phyloP scores from a whole-genome alignment of 2,888 invertebrate genomes.

The Trachelus iudaicus region DNA sequence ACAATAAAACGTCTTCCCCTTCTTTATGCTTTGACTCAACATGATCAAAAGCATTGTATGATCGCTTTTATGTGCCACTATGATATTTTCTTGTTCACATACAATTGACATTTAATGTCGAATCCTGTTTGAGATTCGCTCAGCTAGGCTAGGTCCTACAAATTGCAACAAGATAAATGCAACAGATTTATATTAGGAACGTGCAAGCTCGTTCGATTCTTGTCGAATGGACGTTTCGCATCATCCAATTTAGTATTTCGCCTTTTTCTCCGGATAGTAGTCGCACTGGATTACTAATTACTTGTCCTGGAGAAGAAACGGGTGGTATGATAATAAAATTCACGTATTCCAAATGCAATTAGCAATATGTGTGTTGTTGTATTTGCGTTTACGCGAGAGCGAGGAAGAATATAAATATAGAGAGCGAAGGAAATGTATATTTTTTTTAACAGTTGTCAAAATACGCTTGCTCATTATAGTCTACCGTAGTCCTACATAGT shows the following conservation, averaged over 20 bases:
- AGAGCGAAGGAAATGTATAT: not conserved
- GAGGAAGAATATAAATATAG: not conserved
- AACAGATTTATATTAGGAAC: not conserved
- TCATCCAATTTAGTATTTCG: not conserved
- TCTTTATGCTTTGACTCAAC: not conserved
- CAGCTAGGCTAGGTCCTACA: not conserved
- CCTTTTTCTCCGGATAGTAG: not conserved
- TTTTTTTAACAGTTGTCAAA: not conserved
- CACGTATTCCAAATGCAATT: not conserved
- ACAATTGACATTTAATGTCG: not conserved
- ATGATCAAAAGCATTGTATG: not conserved
- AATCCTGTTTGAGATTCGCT: not conserved
- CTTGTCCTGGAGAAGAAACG: not conserved
- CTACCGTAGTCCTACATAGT: not conserved
- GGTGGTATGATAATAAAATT: not conserved
- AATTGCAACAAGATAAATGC: not conserved
- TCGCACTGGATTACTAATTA: not conserved
- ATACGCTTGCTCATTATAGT: not conserved
- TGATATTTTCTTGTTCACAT: not conserved
- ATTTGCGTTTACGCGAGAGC: not conserved
- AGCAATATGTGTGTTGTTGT: not conserved
- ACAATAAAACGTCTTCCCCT: not conserved
- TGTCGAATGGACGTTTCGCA: not conserved
- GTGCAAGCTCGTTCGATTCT: not conserved
- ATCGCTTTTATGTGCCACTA: not conserved